phyloP scores from a whole-genome alignment of 2,888 invertebrate species.

The Eupelmus urozonus region DNA sequence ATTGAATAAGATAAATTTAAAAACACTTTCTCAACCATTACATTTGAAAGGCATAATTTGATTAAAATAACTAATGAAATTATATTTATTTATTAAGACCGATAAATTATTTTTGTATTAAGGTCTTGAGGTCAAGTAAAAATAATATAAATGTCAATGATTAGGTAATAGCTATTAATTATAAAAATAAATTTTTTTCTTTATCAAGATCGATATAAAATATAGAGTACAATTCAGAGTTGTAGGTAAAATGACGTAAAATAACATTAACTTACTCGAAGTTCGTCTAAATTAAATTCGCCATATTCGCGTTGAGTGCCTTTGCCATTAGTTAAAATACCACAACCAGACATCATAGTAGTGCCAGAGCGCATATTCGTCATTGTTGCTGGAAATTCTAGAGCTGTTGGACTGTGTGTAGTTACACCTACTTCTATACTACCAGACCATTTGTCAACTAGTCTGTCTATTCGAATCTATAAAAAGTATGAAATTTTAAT shows the following conservation, averaged over 20 bases:
- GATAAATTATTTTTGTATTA: conserved; percentile 12
- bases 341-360: conserved; percentile 98
- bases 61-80: neutral
- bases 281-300: conserved; percentile 94
- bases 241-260: too few species aligned
- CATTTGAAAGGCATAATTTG: too few species aligned
- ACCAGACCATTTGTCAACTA: conserved; percentile 97
- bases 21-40: too few species aligned
- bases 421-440: conserved; percentile 96
- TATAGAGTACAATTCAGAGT: neutral
- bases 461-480: conserved; percentile 91
- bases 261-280: conserved; percentile 81
- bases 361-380: conserved; percentile 94
- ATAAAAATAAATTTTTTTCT: neutral
- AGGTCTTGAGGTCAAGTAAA: conserved; percentile 2
- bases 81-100: too few species aligned
- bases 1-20: too few species aligned
- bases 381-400: conserved; percentile 97
- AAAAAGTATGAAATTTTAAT: conserved; percentile 10
- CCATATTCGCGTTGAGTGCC: conserved; percentile 96
- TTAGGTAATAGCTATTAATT: neutral
- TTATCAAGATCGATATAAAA: neutral
- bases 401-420: conserved; percentile 91
- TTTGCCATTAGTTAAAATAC: conserved; percentile 96
- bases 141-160: neutral